These are phyloP conservation scores for Ariopsis seemanni DNA, from an alignment of 2,113 vertebrate genomes.

Conservation along the genomic window DNA sequence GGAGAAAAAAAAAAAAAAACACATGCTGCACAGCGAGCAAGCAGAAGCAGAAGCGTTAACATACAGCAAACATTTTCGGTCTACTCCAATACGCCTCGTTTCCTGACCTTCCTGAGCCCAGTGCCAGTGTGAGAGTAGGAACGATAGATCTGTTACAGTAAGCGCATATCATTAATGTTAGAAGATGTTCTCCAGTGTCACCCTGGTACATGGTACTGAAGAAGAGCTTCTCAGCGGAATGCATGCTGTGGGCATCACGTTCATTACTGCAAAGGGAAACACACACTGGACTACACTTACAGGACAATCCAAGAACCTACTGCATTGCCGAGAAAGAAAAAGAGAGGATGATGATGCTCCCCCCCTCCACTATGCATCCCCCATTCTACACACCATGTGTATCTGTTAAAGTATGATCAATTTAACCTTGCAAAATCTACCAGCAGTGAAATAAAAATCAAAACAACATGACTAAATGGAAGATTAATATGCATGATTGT, in stretches of 20 bases:
- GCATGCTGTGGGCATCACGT: not conserved
- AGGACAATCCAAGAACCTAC: not conserved
- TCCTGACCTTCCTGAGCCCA: not conserved
- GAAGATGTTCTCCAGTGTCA: not conserved
- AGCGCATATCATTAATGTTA: not conserved
- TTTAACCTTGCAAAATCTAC: not conserved
- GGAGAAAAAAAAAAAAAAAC: not conserved
- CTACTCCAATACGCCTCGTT: not conserved
- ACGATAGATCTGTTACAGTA: not conserved
- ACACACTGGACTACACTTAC: conserved; percentile 3
- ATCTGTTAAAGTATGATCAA: not conserved
- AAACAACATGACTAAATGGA: not conserved
- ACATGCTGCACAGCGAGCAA: not conserved
- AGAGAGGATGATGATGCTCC: not conserved
- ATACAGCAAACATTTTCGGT: not conserved
- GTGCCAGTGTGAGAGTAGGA: not conserved
- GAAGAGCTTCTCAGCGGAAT: not conserved
- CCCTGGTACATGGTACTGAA: conserved; percentile 10
- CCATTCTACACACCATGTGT: not conserved
- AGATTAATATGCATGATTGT: not conserved
- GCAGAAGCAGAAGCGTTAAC: not conserved
- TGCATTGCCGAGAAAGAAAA: conserved; percentile 7
- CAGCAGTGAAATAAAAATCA: not conserved
- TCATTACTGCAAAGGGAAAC: not conserved
- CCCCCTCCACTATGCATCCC: not conserved